These are phyloP conservation scores for Polyodon spathula DNA, from an alignment of 2,113 vertebrate species.

Conservation along the genomic window DNA sequence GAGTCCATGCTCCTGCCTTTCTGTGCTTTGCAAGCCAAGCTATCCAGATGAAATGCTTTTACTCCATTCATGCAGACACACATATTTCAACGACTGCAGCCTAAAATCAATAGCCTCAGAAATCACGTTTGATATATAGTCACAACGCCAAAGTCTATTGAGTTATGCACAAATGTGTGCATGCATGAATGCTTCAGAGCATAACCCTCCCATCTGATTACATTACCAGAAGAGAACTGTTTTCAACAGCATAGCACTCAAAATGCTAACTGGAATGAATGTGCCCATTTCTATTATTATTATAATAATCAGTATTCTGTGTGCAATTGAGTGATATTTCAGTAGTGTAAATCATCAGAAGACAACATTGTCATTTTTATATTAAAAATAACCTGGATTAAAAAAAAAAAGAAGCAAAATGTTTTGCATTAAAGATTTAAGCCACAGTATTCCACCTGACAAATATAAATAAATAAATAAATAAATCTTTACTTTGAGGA, in stretches of 20 bases:
- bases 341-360: slow-evolving; percentile 1
- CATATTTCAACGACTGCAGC: slow-evolving; percentile 2
- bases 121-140: slow-evolving; percentile 10
- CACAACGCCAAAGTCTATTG: neutral
- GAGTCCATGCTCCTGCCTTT: neutral
- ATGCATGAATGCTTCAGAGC: neutral
- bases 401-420: no score
- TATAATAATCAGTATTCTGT: no score
- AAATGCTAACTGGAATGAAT: neutral
- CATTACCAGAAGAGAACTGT: neutral
- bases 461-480: slow-evolving; percentile 2
- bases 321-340: neutral
- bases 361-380: neutral
- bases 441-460: no score
- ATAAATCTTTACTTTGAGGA: neutral
- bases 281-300: no score
- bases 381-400: no score
- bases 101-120: slow-evolving; percentile 10
- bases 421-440: no score
- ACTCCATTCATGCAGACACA: neutral
- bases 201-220: neutral
- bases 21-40: neutral
- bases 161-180: slow-evolving; percentile 7
- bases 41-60: slow-evolving; percentile 3
- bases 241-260: neutral